These are phyloP conservation scores for Eupeodes luniger DNA, from an alignment of 2,888 invertebrate species.

Conservation along the genomic window DNA sequence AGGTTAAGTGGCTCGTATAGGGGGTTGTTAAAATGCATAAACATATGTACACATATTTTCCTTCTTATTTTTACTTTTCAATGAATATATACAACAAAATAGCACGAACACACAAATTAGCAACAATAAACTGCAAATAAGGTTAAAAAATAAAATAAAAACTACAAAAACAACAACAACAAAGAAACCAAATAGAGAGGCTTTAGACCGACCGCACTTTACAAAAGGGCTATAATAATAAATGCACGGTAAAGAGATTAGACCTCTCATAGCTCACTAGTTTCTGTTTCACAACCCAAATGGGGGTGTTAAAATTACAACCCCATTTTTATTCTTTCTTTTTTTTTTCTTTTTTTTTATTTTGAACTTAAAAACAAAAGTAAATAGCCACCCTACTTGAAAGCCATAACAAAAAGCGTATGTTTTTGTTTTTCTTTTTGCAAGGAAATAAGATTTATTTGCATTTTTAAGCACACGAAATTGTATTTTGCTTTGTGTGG, in stretches of 20 bases:
- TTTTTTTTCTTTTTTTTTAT: background rate
- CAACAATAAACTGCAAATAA: slow-evolving; percentile 57
- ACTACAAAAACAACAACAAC: background rate
- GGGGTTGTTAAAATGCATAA: slow-evolving; percentile 3
- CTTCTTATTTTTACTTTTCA: slow-evolving; percentile 15
- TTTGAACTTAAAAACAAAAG: slow-evolving; percentile 41
- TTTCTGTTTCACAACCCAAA: slow-evolving; percentile 6
- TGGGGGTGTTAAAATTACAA: slow-evolving; percentile 57
- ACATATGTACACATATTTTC: slow-evolving; percentile 3
- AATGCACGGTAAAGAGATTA: slow-evolving; percentile 51
- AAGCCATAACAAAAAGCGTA: background rate
- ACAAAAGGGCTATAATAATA: slow-evolving; percentile 49
- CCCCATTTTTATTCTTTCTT: slow-evolving; percentile 5
- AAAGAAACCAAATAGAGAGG: background rate
- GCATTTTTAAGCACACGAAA: slow-evolving; percentile 23
- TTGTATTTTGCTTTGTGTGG: slow-evolving; percentile 3
- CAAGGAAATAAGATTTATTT: slow-evolving; percentile 57
- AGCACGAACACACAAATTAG: slow-evolving; percentile 58
- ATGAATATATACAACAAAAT: slow-evolving; percentile 28
- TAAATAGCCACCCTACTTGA: slow-evolving; percentile 55
- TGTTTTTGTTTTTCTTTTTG: slow-evolving; percentile 11
- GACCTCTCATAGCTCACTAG: slow-evolving; percentile 16
- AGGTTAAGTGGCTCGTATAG: slow-evolving; percentile 54
- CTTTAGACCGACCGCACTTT: slow-evolving; percentile 57
- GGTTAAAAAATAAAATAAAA: slow-evolving; percentile 34